Conservation (phyloP, 37 sponge, comb jelly and placozoan species). For the Oscarella lobularis region DNA sequence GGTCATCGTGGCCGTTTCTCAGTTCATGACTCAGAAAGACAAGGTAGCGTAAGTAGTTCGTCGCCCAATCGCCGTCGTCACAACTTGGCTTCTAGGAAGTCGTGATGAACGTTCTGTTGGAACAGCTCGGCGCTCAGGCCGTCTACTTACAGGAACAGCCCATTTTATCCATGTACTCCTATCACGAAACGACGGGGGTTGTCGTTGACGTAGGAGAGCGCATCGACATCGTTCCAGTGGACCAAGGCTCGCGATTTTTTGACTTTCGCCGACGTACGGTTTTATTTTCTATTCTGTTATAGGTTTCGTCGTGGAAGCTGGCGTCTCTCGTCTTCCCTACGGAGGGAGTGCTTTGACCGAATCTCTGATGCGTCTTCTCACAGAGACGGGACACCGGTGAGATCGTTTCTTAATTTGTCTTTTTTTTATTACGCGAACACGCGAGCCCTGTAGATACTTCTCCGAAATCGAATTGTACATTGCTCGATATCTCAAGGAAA, state of each 20-base stretch:
- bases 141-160: constrained; percentile 56
- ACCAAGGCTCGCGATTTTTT: constrained; percentile 21
- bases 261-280: no score
- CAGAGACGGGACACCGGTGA: constrained; percentile 28
- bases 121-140: constrained; percentile 9
- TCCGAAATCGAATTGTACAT: constrained; percentile 68
- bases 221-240: constrained; percentile 50
- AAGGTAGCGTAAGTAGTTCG: background rate
- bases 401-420: background rate
- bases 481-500: constrained; percentile 53
- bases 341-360: constrained; percentile 63
- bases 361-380: constrained; percentile 31
- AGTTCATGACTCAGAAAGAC: background rate
- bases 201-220: constrained; percentile 67
- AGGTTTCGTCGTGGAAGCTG: constrained; percentile 42
- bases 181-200: constrained; percentile 55
- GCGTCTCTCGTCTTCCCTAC: constrained; percentile 26
- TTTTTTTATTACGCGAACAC: background rate
- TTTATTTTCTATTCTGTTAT: background rate
- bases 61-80: background rate
- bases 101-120: constrained; percentile 25
- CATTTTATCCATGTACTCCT: constrained; percentile 54
- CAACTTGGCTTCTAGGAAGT: constrained; percentile 8
- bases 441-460: constrained; percentile 34
- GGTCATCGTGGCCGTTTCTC: background rate